Evolutionary conservation across 2,113 vertebrate species (phyloP).

Genomic region (Pipra filicauda): DNA sequence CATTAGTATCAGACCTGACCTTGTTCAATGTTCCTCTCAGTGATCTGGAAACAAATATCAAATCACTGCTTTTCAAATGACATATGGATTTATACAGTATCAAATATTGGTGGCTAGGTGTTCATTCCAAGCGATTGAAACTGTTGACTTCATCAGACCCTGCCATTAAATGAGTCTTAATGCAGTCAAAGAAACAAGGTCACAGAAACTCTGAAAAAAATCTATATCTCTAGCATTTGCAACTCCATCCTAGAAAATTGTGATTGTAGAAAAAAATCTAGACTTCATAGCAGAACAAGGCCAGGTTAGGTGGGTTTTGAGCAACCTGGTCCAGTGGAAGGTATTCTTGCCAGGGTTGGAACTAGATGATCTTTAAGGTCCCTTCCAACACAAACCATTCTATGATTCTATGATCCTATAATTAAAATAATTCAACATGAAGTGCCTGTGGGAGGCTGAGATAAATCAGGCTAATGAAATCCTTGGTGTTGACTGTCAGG

Average conservation of each 20-base stretch:
- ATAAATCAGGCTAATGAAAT: background rate
- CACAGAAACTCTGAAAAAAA: background rate
- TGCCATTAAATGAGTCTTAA: background rate
- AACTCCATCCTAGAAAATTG: background rate
- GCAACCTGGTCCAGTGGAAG: background rate
- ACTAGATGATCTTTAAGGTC: background rate
- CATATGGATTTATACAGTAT: background rate
- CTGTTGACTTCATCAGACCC: background rate
- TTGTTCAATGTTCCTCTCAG: background rate
- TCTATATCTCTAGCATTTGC: background rate
- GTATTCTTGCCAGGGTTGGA: background rate
- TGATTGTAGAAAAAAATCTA: background rate
- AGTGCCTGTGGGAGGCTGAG: background rate
- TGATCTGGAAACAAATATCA: slow-evolving; percentile 7
- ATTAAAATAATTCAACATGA: background rate
- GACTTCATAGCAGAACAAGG: background rate
- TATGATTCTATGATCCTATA: background rate
- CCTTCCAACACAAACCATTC: background rate
- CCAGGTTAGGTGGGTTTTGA: background rate
- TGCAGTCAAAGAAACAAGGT: background rate
- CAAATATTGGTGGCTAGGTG: background rate
- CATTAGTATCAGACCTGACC: background rate
- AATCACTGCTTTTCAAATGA: background rate
- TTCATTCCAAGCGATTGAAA: background rate
- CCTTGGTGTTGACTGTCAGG: background rate